A percentile compares a stretch with the other conserved stretches of the same genome.
Conservation (phyloP, 2,888 invertebrate species). For the Nipponacmea schrenckii region DNA sequence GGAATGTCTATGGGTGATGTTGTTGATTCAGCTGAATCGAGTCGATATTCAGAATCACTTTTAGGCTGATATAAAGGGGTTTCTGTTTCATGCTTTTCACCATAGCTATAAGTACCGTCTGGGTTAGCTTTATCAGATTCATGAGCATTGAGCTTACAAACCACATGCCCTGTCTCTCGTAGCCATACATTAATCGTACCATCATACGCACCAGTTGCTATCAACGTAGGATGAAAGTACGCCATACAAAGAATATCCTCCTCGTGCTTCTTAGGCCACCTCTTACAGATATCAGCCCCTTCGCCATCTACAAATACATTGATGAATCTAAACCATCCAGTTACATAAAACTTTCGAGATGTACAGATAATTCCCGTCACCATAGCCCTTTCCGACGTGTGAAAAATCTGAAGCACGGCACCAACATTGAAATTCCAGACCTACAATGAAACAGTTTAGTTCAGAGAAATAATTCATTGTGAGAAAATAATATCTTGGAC, state of each 20-base stretch:
- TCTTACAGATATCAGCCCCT: constrained; percentile 71
- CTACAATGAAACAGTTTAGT: background rate
- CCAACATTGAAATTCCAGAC: constrained; percentile 89
- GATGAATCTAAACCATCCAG: constrained; percentile 78
- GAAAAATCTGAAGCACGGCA: constrained; percentile 77
- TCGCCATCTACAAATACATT: constrained; percentile 54
- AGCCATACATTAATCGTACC: constrained; percentile 86
- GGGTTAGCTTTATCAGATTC: constrained; percentile 28
- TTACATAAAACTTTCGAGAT: constrained; percentile 76
- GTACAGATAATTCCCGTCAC: constrained; percentile 72
- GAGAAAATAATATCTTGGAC: no score
- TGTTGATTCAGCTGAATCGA: constrained; percentile 17
- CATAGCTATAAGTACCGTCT: background rate
- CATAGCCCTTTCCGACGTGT: constrained; percentile 70
- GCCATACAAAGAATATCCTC: constrained; percentile 81
- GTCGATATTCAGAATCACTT: background rate
- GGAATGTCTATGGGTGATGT: no score
- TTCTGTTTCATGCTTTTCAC: constrained; percentile 5
- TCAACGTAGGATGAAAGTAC: constrained; percentile 64
- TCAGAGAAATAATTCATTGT: no score
- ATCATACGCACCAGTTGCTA: constrained; percentile 76
- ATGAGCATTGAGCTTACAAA: constrained; percentile 48
- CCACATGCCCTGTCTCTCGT: constrained; percentile 77
- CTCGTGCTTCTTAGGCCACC: constrained; percentile 79
- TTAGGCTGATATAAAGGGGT: constrained; percentile 3